These are phyloP conservation scores for Allophyes oxyacanthae DNA, from an alignment of 2,888 invertebrate species.

Conservation along the genomic window DNA sequence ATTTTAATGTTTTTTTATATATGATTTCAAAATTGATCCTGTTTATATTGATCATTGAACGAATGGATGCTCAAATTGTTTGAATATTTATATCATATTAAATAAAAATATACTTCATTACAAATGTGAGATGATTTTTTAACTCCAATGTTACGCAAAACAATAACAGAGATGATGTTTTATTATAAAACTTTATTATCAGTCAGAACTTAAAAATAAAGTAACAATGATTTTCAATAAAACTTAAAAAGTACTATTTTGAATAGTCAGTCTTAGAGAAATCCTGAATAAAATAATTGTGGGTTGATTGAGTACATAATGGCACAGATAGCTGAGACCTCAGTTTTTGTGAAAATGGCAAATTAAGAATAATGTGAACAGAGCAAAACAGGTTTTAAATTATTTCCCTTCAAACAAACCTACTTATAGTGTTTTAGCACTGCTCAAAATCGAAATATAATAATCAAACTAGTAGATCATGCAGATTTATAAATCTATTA, in stretches of 20 bases:
- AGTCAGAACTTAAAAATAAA: constrained; percentile 57
- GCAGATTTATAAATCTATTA: constrained; percentile 3
- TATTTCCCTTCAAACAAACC: constrained; percentile 6
- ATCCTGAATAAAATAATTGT: constrained; percentile 28
- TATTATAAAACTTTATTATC: constrained; percentile 47
- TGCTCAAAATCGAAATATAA: not conserved
- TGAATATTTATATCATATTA: constrained; percentile 60
- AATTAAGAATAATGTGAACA: constrained; percentile 1
- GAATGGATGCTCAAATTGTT: constrained; percentile 62
- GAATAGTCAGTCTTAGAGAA: constrained; percentile 55
- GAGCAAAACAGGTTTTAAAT: constrained; percentile 6
- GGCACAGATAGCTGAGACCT: constrained; percentile 41
- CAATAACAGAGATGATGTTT: constrained; percentile 8
- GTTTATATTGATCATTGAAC: constrained; percentile 36
- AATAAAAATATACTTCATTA: constrained; percentile 49
- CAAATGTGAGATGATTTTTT: constrained; percentile 18
- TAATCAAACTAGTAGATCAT: constrained; percentile 6
- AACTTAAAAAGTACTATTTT: constrained; percentile 44
- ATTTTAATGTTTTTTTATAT: constrained; percentile 47
- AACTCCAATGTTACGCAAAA: constrained; percentile 20
- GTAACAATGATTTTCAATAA: constrained; percentile 40
- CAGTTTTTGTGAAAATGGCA: constrained; percentile 26
- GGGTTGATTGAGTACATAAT: constrained; percentile 34
- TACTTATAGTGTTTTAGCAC: not conserved
- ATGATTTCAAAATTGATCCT: constrained; percentile 44